Percentiles rank a stretch among this genome's conserved stretches.
Evolutionary conservation across 2,113 vertebrate genomes (phyloP).

Genomic region (Eptesicus fuscus): DNA sequence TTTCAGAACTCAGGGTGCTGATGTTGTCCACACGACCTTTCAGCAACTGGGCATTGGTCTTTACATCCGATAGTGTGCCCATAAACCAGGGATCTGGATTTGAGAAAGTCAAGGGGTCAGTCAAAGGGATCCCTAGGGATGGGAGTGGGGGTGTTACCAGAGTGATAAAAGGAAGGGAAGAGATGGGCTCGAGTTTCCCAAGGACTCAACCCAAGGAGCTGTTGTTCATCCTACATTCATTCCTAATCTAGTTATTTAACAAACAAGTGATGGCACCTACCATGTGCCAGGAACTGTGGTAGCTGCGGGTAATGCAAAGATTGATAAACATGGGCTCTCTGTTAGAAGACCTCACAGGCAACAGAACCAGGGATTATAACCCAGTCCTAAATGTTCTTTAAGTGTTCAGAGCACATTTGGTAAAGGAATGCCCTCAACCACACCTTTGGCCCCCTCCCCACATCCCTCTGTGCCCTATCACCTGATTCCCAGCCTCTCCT

Average conservation of each 20-base stretch:
- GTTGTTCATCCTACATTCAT: background rate
- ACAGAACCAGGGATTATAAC: background rate
- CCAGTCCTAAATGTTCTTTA: background rate
- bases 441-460: background rate
- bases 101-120: slow-evolving; percentile 21
- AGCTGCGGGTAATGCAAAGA: background rate
- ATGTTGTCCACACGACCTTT: slow-evolving; percentile 50
- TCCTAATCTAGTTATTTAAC: background rate
- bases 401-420: background rate
- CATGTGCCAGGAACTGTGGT: background rate
- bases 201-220: background rate
- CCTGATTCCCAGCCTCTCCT: background rate
- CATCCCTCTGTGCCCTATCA: background rate
- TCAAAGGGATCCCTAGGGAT: background rate
- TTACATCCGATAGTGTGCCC: slow-evolving; percentile 19
- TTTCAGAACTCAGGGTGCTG: slow-evolving; percentile 41
- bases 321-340: background rate
- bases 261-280: background rate
- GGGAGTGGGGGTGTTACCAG: background rate
- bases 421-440: background rate
- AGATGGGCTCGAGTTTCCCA: background rate
- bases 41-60: slow-evolving; percentile 32
- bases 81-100: slow-evolving; percentile 59
- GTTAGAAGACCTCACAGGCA: background rate
- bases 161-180: background rate